Evolutionary conservation across 2,113 vertebrate species (phyloP).

Genomic region (Prietella phreatophila): DNA sequence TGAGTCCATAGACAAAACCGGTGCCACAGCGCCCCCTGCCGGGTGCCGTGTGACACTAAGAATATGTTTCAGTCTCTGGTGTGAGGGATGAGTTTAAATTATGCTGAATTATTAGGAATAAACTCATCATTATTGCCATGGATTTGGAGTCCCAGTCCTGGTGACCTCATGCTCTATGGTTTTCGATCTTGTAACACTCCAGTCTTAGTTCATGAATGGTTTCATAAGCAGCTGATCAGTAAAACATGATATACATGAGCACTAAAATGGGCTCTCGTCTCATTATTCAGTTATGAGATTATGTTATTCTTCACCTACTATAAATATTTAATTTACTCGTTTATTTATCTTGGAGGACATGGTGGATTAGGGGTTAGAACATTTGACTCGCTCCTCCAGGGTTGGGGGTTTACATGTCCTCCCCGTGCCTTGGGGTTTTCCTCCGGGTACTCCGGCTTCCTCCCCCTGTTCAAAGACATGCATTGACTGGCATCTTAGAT

Average conservation of each 20-base stretch:
- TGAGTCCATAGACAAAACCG: too few species aligned
- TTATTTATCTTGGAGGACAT: too few species aligned
- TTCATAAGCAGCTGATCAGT: constrained; percentile 14
- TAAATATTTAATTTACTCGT: background rate
- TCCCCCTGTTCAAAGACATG: too few species aligned
- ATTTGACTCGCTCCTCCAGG: too few species aligned
- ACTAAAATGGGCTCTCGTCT: too few species aligned
- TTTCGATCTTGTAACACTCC: background rate
- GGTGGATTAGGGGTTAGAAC: too few species aligned
- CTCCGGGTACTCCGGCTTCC: too few species aligned
- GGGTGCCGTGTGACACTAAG: too few species aligned
- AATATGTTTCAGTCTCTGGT: background rate
- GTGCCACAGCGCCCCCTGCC: too few species aligned
- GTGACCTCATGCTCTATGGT: background rate
- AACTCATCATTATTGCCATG: background rate
- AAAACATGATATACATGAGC: background rate
- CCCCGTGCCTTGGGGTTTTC: too few species aligned
- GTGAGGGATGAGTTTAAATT: background rate
- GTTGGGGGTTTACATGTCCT: too few species aligned
- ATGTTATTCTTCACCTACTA: background rate
- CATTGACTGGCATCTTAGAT: too few species aligned
- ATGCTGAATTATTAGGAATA: background rate
- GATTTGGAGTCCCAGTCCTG: background rate
- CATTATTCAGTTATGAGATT: background rate
- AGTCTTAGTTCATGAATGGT: background rate